Percentiles rank a stretch among this genome's conserved stretches.
Conservation (phyloP, 2,888 invertebrate genomes). For the Thymelicus acteon region DNA sequence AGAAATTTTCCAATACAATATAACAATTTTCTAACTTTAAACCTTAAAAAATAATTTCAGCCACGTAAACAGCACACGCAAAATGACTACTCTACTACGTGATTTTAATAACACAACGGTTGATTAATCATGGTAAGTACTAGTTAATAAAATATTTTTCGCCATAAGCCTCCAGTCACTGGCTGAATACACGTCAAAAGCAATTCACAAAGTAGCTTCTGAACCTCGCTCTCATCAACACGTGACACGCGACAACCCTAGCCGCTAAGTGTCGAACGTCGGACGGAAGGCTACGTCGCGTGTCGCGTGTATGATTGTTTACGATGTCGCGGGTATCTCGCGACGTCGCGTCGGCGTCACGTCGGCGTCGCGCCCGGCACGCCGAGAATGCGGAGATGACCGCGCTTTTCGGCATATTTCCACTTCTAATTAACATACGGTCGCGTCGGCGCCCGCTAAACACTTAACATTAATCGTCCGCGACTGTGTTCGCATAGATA, state of each 20-base stretch:
- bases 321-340: slow-evolving; percentile 65
- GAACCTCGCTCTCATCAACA: too few relatives aligned
- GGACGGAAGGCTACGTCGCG: slow-evolving; percentile 51
- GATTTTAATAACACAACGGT: too few relatives aligned
- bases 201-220: too few relatives aligned
- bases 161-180: too few relatives aligned
- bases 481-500: slow-evolving; percentile 38
- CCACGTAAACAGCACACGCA: too few relatives aligned
- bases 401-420: slow-evolving; percentile 64
- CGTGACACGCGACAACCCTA: neutral
- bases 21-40: too few relatives aligned
- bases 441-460: slow-evolving; percentile 57
- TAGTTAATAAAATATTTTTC: too few relatives aligned
- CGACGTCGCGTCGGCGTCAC: neutral
- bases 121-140: too few relatives aligned
- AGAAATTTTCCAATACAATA: too few relatives aligned
- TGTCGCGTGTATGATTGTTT: slow-evolving; percentile 43
- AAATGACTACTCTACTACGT: too few relatives aligned
- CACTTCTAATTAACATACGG: slow-evolving; percentile 67
- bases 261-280: slow-evolving; percentile 40
- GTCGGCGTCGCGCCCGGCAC: slow-evolving; percentile 47
- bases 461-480: slow-evolving; percentile 41
- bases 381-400: slow-evolving; percentile 81
- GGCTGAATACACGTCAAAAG: too few relatives aligned
- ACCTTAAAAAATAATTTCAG: too few relatives aligned